A percentile compares a stretch with the other conserved stretches of the same genome.
Evolutionary conservation across 2,113 vertebrate genomes (phyloP).

Genomic region (Chunga burmeisteri): DNA sequence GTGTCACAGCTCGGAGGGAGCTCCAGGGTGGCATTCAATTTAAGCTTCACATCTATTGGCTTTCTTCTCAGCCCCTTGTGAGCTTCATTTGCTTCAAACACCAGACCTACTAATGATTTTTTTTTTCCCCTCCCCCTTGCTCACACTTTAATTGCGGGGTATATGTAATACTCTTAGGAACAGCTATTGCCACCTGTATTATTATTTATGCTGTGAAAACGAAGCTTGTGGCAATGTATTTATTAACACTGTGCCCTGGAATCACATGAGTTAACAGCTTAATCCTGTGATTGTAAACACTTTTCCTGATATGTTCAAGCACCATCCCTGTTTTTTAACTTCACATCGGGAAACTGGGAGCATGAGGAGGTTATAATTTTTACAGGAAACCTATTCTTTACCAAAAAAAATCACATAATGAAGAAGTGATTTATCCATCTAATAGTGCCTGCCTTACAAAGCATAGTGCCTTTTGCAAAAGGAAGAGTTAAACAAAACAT

Average conservation of each 20-base stretch:
- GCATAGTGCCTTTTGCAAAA: conserved; percentile 55
- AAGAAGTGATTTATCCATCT: conserved; percentile 35
- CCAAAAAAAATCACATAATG: not conserved
- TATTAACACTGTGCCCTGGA: conserved; percentile 72
- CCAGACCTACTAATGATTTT: conserved; percentile 70
- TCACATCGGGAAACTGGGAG: conserved; percentile 37
- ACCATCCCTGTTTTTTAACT: conserved; percentile 49
- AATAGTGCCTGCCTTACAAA: not conserved
- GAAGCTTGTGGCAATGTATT: conserved; percentile 76
- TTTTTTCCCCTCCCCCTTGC: conserved; percentile 32
- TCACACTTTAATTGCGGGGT: conserved; percentile 77
- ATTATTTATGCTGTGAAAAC: conserved; percentile 77
- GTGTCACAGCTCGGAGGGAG: not conserved
- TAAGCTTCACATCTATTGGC: conserved; percentile 74
- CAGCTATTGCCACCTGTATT: conserved; percentile 76
- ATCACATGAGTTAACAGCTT: conserved; percentile 72
- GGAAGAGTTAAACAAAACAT: conserved; percentile 78
- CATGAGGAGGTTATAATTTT: conserved; percentile 26
- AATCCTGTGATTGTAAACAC: conserved; percentile 69
- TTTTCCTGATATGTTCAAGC: conserved; percentile 52
- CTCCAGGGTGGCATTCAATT: conserved; percentile 63
- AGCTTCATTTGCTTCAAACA: conserved; percentile 71
- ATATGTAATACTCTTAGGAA: conserved; percentile 74
- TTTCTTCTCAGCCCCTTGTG: conserved; percentile 67
- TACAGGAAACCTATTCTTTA: not conserved